These are phyloP conservation scores for Manis pentadactyla DNA, from an alignment of 2,797 vertebrate genomes.

Conservation along the genomic window DNA sequence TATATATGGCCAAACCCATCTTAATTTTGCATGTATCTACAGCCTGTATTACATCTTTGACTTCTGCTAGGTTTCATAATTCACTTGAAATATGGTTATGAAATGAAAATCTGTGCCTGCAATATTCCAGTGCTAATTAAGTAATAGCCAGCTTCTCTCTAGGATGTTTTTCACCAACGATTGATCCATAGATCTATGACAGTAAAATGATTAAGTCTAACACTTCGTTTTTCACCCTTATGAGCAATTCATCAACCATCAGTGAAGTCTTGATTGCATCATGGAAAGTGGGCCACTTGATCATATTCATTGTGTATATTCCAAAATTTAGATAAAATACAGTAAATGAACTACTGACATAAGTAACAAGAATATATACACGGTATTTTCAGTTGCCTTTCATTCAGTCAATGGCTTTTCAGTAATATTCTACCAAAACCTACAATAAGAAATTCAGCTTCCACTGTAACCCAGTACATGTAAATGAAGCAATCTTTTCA, in stretches of 20 bases:
- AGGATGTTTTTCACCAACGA: constrained; percentile 43
- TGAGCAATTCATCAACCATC: constrained; percentile 48
- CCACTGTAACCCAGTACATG: background rate
- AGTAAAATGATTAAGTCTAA: constrained; percentile 66
- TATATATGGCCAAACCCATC: constrained; percentile 39
- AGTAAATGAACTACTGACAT: background rate
- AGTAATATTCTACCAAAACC: background rate
- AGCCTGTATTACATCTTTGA: constrained; percentile 56
- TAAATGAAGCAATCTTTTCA: background rate
- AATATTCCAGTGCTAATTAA: constrained; percentile 71
- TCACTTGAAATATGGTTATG: constrained; percentile 75
- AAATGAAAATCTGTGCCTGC: constrained; percentile 69
- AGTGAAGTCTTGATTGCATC: background rate
- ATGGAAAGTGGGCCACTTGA: background rate
- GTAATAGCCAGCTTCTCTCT: constrained; percentile 65
- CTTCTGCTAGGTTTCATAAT: constrained; percentile 70
- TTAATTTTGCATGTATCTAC: constrained; percentile 54
- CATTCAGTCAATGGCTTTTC: background rate
- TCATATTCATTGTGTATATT: background rate
- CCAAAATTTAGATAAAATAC: background rate
- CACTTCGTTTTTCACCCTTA: constrained; percentile 37
- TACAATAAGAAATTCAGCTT: constrained; percentile 3
- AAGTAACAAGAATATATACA: background rate
- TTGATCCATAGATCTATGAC: constrained; percentile 69
- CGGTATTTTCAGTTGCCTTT: background rate